phyloP scores from a whole-genome alignment of 53 echinoderm and acorn worm species.

The Arbacia lixula region DNA sequence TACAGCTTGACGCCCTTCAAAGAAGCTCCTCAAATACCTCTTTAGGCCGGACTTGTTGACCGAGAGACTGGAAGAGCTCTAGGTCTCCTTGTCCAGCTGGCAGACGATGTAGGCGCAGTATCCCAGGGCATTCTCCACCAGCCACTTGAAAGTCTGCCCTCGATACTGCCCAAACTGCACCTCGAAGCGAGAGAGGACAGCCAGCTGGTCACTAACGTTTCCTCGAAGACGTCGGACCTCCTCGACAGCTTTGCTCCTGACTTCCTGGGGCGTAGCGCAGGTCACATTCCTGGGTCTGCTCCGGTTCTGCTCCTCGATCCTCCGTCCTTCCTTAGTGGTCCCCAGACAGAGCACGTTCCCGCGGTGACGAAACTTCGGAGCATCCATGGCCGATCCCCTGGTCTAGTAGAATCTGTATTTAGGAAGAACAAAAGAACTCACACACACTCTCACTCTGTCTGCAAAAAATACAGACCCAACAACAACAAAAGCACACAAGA shows the following conservation, averaged over 20 bases:
- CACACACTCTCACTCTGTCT: no score
- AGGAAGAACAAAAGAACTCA: no score
- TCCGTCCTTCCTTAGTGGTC: no score
- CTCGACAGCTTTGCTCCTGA: neutral
- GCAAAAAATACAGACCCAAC: no score
- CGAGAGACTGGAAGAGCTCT: neutral
- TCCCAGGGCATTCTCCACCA: slow-evolving; percentile 63
- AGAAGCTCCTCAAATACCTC: slow-evolving; percentile 61
- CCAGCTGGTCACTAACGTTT: neutral
- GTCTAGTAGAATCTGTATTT: no score
- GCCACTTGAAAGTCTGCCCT: slow-evolving; percentile 72
- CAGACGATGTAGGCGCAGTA: slow-evolving; percentile 48
- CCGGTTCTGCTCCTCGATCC: no score
- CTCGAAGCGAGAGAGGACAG: neutral
- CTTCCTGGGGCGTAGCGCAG: neutral
- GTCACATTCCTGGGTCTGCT: neutral
- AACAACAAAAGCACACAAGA: no score
- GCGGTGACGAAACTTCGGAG: neutral
- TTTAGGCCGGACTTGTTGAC: slow-evolving; percentile 60
- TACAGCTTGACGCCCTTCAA: slow-evolving; percentile 43
- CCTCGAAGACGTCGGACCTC: neutral
- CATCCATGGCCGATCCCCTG: slow-evolving; percentile 22
- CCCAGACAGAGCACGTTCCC: neutral
- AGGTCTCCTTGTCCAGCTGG: neutral
- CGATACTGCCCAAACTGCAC: slow-evolving; percentile 41